These are phyloP conservation scores for Gambusia yucatana DNA, from an alignment of 2,797 vertebrate genomes.

Conservation along the genomic window DNA sequence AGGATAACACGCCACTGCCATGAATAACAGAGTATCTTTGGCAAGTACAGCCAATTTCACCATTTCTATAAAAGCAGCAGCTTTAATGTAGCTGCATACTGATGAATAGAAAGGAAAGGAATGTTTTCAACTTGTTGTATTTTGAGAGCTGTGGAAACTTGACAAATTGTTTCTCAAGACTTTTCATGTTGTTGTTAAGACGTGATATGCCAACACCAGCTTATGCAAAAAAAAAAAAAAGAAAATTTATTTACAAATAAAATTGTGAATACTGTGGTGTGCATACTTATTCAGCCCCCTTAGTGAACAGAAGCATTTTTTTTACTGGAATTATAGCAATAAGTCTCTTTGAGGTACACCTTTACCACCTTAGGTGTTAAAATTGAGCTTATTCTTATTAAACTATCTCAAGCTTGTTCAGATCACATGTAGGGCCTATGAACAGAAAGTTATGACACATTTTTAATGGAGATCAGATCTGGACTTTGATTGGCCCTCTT, in stretches of 20 bases:
- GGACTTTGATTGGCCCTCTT: neutral
- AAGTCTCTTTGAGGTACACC: neutral
- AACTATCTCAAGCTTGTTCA: neutral
- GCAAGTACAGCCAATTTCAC: neutral
- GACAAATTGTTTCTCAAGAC: neutral
- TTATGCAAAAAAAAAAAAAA: neutral
- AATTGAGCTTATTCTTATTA: neutral
- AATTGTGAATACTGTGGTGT: neutral
- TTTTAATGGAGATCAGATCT: neutral
- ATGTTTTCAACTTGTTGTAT: neutral
- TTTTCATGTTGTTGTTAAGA: neutral
- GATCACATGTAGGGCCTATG: neutral
- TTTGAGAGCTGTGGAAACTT: neutral
- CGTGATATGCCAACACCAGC: neutral
- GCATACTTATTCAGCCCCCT: neutral
- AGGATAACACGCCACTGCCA: neutral
- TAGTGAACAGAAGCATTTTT: neutral
- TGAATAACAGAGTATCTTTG: neutral
- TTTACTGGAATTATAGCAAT: neutral
- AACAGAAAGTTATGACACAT: neutral
- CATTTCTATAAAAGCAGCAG: neutral
- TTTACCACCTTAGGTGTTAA: neutral
- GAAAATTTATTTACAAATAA: neutral
- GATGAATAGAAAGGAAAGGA: neutral
- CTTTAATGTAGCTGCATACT: neutral